Conservation (phyloP, 2,797 vertebrate genomes). For the Oryzias dopingdopingensis region DNA sequence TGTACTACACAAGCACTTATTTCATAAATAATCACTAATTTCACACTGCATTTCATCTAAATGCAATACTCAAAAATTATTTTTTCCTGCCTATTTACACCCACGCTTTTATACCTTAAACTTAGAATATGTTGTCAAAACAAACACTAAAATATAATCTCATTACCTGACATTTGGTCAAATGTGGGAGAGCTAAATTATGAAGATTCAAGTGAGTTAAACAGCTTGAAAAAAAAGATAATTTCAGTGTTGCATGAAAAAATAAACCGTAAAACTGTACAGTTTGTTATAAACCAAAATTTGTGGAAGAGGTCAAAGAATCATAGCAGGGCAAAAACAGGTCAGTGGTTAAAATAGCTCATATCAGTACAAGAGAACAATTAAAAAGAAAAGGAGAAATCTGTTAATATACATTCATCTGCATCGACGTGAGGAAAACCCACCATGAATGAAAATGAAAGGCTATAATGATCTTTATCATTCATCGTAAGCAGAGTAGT, state of each 20-base stretch:
- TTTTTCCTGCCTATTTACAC: slow-evolving; percentile 63
- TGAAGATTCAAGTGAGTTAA: slow-evolving; percentile 62
- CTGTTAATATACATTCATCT: slow-evolving; percentile 71
- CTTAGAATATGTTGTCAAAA: slow-evolving; percentile 26
- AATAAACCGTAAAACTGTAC: slow-evolving; percentile 22
- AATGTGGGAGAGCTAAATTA: slow-evolving; percentile 52
- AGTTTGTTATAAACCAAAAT: slow-evolving; percentile 23
- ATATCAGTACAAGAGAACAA: slow-evolving; percentile 41
- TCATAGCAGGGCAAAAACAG: not conserved
- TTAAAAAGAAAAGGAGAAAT: slow-evolving; percentile 54
- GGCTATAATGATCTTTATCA: slow-evolving; percentile 17
- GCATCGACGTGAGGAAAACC: slow-evolving; percentile 42
- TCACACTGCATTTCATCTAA: slow-evolving; percentile 49
- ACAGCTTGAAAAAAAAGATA: slow-evolving; percentile 21
- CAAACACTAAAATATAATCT: slow-evolving; percentile 45
- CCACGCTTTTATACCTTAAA: slow-evolving; percentile 50
- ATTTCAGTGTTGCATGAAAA: slow-evolving; percentile 54
- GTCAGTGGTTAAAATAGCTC: slow-evolving; percentile 21
- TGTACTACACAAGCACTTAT: slow-evolving; percentile 65
- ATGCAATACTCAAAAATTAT: slow-evolving; percentile 40
- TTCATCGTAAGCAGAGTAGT: slow-evolving; percentile 36
- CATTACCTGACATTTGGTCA: slow-evolving; percentile 30
- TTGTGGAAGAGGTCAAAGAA: slow-evolving; percentile 6
- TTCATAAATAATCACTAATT: slow-evolving; percentile 75
- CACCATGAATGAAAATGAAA: slow-evolving; percentile 26